These are phyloP conservation scores for Macrostomum lignano DNA, from an alignment of 1,140 invertebrate species.

Conservation along the genomic window DNA sequence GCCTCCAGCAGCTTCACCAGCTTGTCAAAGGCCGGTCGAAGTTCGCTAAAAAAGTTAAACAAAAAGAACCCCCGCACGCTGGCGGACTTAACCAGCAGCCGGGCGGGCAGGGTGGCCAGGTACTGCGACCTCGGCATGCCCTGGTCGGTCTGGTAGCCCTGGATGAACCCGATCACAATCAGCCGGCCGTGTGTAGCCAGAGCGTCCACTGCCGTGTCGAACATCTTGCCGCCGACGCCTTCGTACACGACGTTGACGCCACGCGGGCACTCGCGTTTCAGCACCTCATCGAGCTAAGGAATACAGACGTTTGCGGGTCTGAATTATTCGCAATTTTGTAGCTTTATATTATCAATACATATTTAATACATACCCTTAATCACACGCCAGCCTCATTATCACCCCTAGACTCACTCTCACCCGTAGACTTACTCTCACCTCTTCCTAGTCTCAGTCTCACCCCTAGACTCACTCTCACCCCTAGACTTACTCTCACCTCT, in stretches of 20 bases:
- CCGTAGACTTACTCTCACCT: too few relatives aligned
- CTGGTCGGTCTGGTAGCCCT: constrained; percentile 13
- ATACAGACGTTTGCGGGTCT: too few relatives aligned
- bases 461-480: too few relatives aligned
- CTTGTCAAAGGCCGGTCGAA: constrained; percentile 9
- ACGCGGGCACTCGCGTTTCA: too few relatives aligned
- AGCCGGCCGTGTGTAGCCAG: constrained; percentile 16
- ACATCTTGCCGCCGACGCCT: constrained; percentile 22
- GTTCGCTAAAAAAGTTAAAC: constrained; percentile 10
- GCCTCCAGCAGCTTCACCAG: constrained; percentile 10
- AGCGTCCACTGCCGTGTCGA: constrained; percentile 19
- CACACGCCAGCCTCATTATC: too few relatives aligned
- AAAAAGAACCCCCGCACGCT: constrained; percentile 18
- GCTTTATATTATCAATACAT: too few relatives aligned
- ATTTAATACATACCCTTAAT: too few relatives aligned
- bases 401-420: too few relatives aligned
- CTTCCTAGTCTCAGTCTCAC: too few relatives aligned
- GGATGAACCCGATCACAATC: constrained; percentile 18
- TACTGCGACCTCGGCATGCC: constrained; percentile 11
- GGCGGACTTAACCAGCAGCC: constrained; percentile 16
- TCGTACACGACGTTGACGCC: constrained; percentile 28
- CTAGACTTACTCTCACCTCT: too few relatives aligned
- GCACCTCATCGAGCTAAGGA: too few relatives aligned
- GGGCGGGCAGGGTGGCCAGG: constrained; percentile 11
- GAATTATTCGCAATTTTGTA: too few relatives aligned